Evolutionary conservation across 2,797 vertebrate genomes (phyloP).

Genomic region (Neosilurus mollespiculum): DNA sequence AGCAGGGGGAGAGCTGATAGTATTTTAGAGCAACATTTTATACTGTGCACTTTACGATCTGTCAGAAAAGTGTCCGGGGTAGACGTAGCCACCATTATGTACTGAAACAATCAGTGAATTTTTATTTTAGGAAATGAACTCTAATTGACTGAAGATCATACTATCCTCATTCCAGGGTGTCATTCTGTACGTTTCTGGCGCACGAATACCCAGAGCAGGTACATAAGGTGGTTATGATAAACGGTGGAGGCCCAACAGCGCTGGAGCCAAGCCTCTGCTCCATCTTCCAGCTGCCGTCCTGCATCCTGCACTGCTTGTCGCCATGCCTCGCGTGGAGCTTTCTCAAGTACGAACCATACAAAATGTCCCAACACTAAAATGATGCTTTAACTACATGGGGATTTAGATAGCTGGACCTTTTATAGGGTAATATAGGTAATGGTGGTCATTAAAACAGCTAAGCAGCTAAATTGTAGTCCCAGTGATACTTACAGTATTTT

Average conservation of each 20-base stretch:
- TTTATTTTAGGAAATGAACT: not conserved
- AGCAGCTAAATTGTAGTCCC: not conserved
- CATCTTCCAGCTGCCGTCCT: constrained; percentile 95
- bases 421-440: not conserved
- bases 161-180: constrained; percentile 76
- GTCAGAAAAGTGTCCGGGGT: not conserved
- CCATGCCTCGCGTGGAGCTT: constrained; percentile 98
- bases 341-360: constrained; percentile 83
- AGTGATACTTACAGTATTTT: not conserved
- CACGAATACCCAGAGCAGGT: constrained; percentile 96
- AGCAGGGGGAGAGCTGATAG: too few species aligned
- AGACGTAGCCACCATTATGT: not conserved
- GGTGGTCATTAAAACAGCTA: not conserved
- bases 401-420: not conserved
- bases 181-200: constrained; percentile 96
- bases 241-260: constrained; percentile 92
- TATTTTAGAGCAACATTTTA: too few species aligned
- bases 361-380: not conserved
- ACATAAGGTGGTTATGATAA: constrained; percentile 98
- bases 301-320: constrained; percentile 90
- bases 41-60: not conserved
- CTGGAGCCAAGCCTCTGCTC: constrained; percentile 97
- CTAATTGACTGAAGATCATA: not conserved
- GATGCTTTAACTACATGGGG: not conserved
- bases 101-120: not conserved